phyloP scores from a whole-genome alignment of 2,888 invertebrate genomes.

The Rhodophaea formosa region DNA sequence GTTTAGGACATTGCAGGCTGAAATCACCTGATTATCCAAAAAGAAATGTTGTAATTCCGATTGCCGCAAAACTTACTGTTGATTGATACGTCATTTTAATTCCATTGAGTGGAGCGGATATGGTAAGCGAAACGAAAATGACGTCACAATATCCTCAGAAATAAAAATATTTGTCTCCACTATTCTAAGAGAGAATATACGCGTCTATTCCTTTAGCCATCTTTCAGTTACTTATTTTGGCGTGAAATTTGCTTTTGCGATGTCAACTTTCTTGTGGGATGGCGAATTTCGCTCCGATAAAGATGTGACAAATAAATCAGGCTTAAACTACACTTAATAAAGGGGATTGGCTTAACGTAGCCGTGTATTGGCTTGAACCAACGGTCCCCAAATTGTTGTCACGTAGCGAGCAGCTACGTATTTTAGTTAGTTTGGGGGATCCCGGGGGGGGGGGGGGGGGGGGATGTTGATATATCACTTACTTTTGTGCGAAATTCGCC shows the following conservation, averaged over 20 bases:
- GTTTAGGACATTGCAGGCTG: too few species aligned
- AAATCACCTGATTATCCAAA: too few species aligned
- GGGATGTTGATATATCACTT: too few species aligned
- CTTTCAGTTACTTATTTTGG: slow-evolving; percentile 8
- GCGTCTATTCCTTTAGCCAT: slow-evolving; percentile 1
- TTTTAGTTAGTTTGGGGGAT: too few species aligned
- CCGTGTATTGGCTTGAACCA: background rate
- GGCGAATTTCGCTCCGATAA: background rate
- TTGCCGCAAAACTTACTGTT: too few species aligned
- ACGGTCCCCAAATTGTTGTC: too few species aligned
- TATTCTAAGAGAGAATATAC: background rate
- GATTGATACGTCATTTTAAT: too few species aligned
- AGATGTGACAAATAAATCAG: slow-evolving; percentile 7
- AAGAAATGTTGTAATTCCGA: too few species aligned
- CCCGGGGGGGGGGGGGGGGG: too few species aligned
- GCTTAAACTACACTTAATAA: slow-evolving; percentile 12
- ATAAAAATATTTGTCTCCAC: background rate
- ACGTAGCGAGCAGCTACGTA: too few species aligned
- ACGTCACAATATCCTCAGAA: background rate
- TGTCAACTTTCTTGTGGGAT: background rate
- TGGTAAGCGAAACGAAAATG: background rate
- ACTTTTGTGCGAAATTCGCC: slow-evolving; percentile 2
- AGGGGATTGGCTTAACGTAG: slow-evolving; percentile 5
- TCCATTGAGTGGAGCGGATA: too few species aligned
- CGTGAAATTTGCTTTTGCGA: slow-evolving; percentile 7